These are phyloP conservation scores for Antitype chi DNA, from an alignment of 2,888 invertebrate species.

Conservation along the genomic window DNA sequence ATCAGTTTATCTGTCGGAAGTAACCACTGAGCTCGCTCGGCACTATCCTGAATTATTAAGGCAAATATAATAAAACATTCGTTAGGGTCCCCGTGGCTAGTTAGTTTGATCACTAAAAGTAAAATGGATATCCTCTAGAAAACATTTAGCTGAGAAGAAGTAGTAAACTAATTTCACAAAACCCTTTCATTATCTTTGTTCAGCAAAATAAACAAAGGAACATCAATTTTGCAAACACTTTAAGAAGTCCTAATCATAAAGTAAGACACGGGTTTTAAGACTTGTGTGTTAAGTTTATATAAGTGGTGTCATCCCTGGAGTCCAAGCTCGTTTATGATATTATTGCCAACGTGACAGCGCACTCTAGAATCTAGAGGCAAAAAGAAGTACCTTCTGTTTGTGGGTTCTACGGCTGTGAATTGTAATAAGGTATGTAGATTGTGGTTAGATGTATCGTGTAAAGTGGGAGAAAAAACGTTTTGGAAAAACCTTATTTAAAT, in stretches of 20 bases:
- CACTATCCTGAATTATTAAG: neutral
- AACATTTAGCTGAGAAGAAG: neutral
- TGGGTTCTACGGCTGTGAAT: neutral
- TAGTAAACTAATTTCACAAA: neutral
- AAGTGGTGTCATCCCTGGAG: constrained; percentile 56
- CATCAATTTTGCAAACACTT: constrained; percentile 2
- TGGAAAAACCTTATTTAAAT: too few relatives aligned
- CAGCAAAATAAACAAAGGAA: constrained; percentile 16
- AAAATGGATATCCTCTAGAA: neutral
- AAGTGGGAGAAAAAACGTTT: neutral
- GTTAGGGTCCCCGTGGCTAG: neutral
- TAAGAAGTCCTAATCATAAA: neutral
- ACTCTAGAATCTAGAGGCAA: too few relatives aligned
- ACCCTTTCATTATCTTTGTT: neutral
- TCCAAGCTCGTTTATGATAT: constrained; percentile 65
- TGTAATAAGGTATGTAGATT: neutral
- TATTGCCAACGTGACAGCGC: constrained; percentile 61
- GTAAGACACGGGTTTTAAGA: constrained; percentile 13
- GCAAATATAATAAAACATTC: neutral
- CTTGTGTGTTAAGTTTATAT: constrained; percentile 64
- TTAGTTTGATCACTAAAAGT: neutral
- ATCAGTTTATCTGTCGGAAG: neutral
- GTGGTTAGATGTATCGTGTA: neutral
- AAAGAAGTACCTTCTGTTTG: too few relatives aligned
- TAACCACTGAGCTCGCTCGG: neutral